These are phyloP conservation scores for Eustalomyia histrio DNA, from an alignment of 2,888 invertebrate genomes.

Conservation along the genomic window DNA sequence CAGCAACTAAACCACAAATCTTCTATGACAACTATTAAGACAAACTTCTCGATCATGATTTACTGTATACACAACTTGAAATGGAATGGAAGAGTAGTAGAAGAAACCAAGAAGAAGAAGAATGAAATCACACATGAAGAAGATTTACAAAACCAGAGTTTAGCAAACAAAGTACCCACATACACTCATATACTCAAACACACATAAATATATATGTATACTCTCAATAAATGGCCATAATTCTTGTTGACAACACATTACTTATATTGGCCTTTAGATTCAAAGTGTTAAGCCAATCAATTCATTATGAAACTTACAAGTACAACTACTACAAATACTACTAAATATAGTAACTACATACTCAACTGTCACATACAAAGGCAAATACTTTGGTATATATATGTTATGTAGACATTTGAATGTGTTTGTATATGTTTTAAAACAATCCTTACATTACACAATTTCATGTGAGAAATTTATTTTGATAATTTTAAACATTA, in stretches of 20 bases:
- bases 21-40: conserved; percentile 63
- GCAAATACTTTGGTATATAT: neutral
- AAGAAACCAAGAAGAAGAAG: no score
- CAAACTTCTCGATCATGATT: conserved; percentile 59
- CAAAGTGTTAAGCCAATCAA: conserved; percentile 67
- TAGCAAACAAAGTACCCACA: conserved; percentile 37
- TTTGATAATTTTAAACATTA: neutral
- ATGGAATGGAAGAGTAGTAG: neutral
- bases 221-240: conserved; percentile 61
- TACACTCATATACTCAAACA: neutral
- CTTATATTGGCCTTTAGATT: conserved; percentile 65
- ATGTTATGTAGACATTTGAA: neutral
- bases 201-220: conserved; percentile 12
- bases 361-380: conserved; percentile 34
- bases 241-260: conserved; percentile 68
- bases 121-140: conserved; percentile 3
- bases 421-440: conserved; percentile 1
- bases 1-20: conserved; percentile 53
- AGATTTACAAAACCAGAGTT: conserved; percentile 21
- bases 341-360: conserved; percentile 7
- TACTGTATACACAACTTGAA: conserved; percentile 1
- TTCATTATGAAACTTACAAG: conserved; percentile 62
- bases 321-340: neutral
- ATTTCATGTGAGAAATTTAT: neutral
- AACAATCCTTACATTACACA: neutral